Percentiles rank a stretch among this genome's conserved stretches.
phyloP scores from a whole-genome alignment of 2,888 invertebrate species.

The Acrocera orbiculus region DNA sequence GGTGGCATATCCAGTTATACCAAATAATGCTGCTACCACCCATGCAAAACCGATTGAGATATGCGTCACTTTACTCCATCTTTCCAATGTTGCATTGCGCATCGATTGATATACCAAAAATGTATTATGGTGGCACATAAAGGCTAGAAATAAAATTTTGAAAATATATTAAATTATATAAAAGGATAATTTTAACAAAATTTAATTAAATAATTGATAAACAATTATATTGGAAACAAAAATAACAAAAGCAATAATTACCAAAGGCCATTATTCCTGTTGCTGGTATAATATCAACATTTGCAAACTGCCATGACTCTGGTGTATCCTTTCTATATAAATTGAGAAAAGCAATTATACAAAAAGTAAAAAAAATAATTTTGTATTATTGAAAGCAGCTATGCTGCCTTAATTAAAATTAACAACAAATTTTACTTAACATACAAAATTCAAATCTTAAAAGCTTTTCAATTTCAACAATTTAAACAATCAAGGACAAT shows the following conservation, averaged over 20 bases:
- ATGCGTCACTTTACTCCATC: constrained; percentile 70
- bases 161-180: constrained; percentile 7
- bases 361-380: neutral
- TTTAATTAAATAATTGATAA: neutral
- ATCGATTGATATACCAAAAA: constrained; percentile 69
- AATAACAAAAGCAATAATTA: constrained; percentile 26
- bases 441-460: no score
- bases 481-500: no score
- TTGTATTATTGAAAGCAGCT: no score
- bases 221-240: neutral
- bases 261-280: constrained; percentile 74
- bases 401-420: no score
- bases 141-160: constrained; percentile 39
- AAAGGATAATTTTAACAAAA: neutral
- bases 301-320: constrained; percentile 54
- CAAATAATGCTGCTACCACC: constrained; percentile 52
- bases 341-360: constrained; percentile 1
- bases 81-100: constrained; percentile 50
- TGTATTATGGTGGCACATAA: constrained; percentile 81
- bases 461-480: no score
- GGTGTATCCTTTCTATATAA: constrained; percentile 40
- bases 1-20: constrained; percentile 61
- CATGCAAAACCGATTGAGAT: constrained; percentile 57
- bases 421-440: no score
- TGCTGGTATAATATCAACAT: constrained; percentile 55